Evolutionary conservation across 2,113 vertebrate genomes (phyloP).

Genomic region (Tautogolabrus adspersus): DNA sequence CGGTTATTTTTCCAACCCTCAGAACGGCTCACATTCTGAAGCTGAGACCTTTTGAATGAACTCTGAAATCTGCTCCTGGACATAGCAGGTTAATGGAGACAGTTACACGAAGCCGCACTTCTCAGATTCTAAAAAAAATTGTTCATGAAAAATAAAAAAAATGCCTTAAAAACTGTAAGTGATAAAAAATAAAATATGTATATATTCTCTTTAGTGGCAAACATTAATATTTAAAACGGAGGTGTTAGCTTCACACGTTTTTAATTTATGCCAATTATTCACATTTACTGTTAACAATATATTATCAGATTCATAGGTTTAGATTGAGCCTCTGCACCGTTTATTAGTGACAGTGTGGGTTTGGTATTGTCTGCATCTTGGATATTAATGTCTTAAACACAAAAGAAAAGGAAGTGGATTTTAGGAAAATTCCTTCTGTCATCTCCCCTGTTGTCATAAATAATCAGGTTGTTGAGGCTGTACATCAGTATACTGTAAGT

Average conservation of each 20-base stretch:
- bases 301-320: no score
- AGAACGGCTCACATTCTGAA: slow-evolving; percentile 3
- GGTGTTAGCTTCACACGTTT: background rate
- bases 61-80: background rate
- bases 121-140: background rate
- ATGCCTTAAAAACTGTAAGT: background rate
- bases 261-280: no score
- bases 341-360: no score
- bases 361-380: no score
- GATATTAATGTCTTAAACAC: no score
- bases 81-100: slow-evolving; percentile 20
- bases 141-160: background rate
- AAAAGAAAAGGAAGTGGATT: no score
- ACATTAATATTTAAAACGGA: background rate
- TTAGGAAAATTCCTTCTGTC: no score
- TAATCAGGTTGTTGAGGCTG: no score
- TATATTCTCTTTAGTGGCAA: background rate
- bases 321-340: no score
- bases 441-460: no score
- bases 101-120: background rate
- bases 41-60: background rate
- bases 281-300: background rate
- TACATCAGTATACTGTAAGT: no score
- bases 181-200: background rate
- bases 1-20: slow-evolving; percentile 10